Evolutionary conservation across 2,797 vertebrate species (phyloP).

Genomic region (Poecilia velifera): DNA sequence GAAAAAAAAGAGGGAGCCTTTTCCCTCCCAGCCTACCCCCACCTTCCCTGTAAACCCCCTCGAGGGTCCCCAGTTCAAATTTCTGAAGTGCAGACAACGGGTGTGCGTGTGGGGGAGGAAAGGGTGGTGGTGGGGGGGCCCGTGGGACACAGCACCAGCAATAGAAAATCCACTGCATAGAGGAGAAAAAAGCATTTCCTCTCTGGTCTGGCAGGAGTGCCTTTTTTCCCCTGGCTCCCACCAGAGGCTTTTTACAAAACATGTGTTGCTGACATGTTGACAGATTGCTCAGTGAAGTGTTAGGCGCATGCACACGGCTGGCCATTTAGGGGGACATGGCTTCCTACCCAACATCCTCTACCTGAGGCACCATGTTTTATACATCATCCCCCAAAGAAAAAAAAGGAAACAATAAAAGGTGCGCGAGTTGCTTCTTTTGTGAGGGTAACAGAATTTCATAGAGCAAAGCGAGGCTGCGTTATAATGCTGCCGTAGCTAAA

Average conservation of each 20-base stretch:
- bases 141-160: conserved; percentile 90
- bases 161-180: conserved; percentile 99
- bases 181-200: conserved; percentile 93
- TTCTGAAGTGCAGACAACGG: conserved; percentile 99
- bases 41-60: conserved; percentile 88
- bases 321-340: conserved; percentile 99
- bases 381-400: conserved; percentile 87
- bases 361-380: conserved; percentile 99
- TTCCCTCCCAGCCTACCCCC: conserved; percentile 69
- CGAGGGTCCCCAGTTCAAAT: conserved; percentile 99
- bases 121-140: conserved; percentile 76
- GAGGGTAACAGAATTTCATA: conserved; percentile 71
- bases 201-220: conserved; percentile 98
- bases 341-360: conserved; percentile 99
- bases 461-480: conserved; percentile 63
- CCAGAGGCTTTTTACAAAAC: conserved; percentile 99
- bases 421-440: conserved; percentile 78
- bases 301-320: conserved; percentile 99
- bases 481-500: conserved; percentile 77
- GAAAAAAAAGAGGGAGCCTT: conserved; percentile 73
- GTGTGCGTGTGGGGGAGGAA: conserved; percentile 89
- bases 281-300: conserved; percentile 99
- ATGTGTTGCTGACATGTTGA: conserved; percentile 99
- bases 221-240: conserved; percentile 93
- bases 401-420: conserved; percentile 77